phyloP scores from a whole-genome alignment of 2,113 vertebrate species.

The Sminthopsis crassicaudata region DNA sequence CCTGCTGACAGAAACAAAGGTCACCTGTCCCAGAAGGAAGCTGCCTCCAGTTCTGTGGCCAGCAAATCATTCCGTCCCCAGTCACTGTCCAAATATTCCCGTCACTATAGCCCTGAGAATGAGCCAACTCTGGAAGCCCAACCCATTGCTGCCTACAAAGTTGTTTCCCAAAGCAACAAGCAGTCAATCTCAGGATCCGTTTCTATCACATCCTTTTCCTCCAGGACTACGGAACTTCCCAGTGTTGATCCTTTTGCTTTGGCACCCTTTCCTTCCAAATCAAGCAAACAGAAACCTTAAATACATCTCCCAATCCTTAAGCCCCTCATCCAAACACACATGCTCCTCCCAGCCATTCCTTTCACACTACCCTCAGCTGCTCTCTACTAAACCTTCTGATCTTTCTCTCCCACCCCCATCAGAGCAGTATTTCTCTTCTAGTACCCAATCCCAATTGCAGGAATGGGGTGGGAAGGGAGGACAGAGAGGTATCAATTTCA shows the following conservation, averaged over 20 bases:
- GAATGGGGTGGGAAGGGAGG: neutral
- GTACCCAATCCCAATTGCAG: constrained; percentile 64
- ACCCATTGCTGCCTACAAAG: constrained; percentile 90
- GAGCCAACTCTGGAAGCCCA: constrained; percentile 78
- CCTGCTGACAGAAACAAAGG: constrained; percentile 75
- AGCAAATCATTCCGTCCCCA: constrained; percentile 91
- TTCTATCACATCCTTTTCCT: constrained; percentile 83
- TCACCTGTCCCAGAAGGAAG: constrained; percentile 81
- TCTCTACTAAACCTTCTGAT: constrained; percentile 70
- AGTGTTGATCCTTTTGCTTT: constrained; percentile 91
- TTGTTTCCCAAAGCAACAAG: constrained; percentile 89
- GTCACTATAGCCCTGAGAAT: constrained; percentile 92
- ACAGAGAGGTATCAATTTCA: constrained; percentile 58
- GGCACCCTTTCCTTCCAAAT: constrained; percentile 95
- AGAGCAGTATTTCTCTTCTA: constrained; percentile 38
- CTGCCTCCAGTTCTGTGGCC: constrained; percentile 78
- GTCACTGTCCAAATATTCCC: constrained; percentile 94
- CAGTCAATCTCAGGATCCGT: constrained; percentile 88
- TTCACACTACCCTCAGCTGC: constrained; percentile 58
- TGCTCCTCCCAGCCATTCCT: neutral
- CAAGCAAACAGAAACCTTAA: constrained; percentile 92
- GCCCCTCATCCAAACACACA: neutral
- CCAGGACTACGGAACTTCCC: constrained; percentile 89
- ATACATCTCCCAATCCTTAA: constrained; percentile 30
- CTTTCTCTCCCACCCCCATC: neutral